Conservation (phyloP, 2,797 vertebrate species). For the Nasua narica region DNA sequence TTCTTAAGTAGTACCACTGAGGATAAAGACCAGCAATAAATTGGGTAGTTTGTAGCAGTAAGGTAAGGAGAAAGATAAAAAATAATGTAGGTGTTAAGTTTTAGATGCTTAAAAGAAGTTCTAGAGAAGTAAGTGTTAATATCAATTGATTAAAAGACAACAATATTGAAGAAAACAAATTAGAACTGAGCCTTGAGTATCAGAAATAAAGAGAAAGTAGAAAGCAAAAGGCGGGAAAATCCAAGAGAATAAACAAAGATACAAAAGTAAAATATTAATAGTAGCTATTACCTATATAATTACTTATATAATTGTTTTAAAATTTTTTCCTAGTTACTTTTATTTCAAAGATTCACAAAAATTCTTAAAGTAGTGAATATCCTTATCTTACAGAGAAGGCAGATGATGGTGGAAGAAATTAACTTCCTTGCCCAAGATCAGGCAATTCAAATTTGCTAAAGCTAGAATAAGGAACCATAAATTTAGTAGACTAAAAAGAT, state of each 20-base stretch:
- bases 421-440: neutral
- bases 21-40: neutral
- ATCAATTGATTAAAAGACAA: neutral
- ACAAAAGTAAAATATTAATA: neutral
- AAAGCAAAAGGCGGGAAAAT: constrained; percentile 1
- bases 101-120: neutral
- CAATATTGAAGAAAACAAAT: neutral
- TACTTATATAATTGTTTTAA: neutral
- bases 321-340: neutral
- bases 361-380: neutral
- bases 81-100: neutral
- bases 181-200: neutral
- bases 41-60: neutral
- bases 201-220: neutral
- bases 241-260: neutral
- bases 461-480: constrained; percentile 4
- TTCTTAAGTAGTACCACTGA: neutral
- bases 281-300: neutral
- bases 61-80: neutral
- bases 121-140: neutral
- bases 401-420: neutral
- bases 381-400: neutral
- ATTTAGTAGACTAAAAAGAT: constrained; percentile 1
- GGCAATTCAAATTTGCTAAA: neutral
- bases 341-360: neutral